Percentiles rank a stretch among this genome's conserved stretches.
phyloP scores from a whole-genome alignment of 1,140 invertebrate species.

The Cydia amplana region DNA sequence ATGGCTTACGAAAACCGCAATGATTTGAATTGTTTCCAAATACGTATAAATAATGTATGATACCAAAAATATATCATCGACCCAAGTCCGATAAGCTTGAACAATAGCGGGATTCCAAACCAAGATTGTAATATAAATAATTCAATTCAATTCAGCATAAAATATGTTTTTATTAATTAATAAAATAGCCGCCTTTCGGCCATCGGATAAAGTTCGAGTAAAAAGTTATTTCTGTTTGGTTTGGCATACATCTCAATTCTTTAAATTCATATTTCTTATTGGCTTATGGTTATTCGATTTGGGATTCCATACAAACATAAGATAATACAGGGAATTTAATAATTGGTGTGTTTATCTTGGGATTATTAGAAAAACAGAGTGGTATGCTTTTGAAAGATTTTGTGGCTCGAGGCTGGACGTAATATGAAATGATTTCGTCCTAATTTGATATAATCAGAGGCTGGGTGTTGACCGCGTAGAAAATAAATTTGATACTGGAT shows the following conservation, averaged over 20 bases:
- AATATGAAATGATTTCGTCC: constrained; percentile 42
- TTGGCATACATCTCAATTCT: constrained; percentile 54
- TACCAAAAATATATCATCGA: constrained; percentile 23
- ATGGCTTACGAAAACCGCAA: not conserved
- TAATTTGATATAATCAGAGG: constrained; percentile 49
- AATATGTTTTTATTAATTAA: constrained; percentile 67
- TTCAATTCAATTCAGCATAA: constrained; percentile 45
- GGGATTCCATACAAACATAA: constrained; percentile 45
- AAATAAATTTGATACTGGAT: constrained; percentile 1
- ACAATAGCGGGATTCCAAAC: constrained; percentile 40
- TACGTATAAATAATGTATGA: constrained; percentile 30
- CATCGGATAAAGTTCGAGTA: constrained; percentile 19
- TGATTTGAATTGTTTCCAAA: not conserved
- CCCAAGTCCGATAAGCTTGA: constrained; percentile 21
- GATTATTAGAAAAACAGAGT: constrained; percentile 60
- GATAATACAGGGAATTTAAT: constrained; percentile 60
- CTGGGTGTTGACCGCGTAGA: not conserved
- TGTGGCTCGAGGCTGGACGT: constrained; percentile 45
- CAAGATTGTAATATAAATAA: constrained; percentile 55
- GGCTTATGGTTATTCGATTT: constrained; percentile 54
- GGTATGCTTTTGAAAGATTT: constrained; percentile 50
- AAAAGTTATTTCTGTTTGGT: constrained; percentile 32
- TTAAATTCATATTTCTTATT: constrained; percentile 61
- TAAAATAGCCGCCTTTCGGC: constrained; percentile 45
- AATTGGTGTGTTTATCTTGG: constrained; percentile 59